phyloP scores from a whole-genome alignment of 2,888 invertebrate genomes.

The Drosophila sordidula region DNA sequence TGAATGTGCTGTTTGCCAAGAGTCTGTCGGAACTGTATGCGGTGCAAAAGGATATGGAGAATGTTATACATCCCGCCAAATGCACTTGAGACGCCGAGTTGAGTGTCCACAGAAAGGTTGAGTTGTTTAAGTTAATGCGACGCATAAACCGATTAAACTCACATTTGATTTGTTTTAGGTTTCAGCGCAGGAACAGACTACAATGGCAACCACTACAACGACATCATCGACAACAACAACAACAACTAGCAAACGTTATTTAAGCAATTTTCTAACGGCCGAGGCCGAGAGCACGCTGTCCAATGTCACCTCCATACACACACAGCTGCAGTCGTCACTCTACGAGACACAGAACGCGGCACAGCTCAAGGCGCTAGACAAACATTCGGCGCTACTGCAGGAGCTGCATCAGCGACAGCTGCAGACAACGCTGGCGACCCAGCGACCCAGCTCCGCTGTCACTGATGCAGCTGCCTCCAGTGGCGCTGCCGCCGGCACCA shows the following conservation, averaged over 20 bases:
- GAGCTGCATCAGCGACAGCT: slow-evolving; percentile 75
- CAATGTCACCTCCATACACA: slow-evolving; percentile 85
- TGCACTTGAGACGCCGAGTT: slow-evolving; percentile 85
- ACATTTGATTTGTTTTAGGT: slow-evolving; percentile 53
- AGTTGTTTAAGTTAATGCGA: not conserved
- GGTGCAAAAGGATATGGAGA: slow-evolving; percentile 85
- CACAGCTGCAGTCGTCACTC: slow-evolving; percentile 84
- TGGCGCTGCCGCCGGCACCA: slow-evolving; percentile 63
- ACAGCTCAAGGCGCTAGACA: slow-evolving; percentile 75
- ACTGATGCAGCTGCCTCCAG: slow-evolving; percentile 40
- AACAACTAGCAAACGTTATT: slow-evolving; percentile 75
- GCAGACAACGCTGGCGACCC: slow-evolving; percentile 49
- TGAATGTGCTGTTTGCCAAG: slow-evolving; percentile 84
- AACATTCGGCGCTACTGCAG: slow-evolving; percentile 77
- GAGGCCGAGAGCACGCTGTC: slow-evolving; percentile 85
- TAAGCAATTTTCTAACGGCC: slow-evolving; percentile 71
- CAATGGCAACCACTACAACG: slow-evolving; percentile 73
- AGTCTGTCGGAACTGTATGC: slow-evolving; percentile 83
- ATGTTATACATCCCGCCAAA: slow-evolving; percentile 83
- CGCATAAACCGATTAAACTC: not conserved
- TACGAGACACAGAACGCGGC: slow-evolving; percentile 80
- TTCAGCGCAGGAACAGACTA: slow-evolving; percentile 81
- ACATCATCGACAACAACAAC: slow-evolving; percentile 66
- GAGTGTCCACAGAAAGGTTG: slow-evolving; percentile 81
- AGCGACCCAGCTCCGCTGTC: slow-evolving; percentile 30